Conservation (phyloP, 2,113 vertebrate species). For the Indicator indicator region DNA sequence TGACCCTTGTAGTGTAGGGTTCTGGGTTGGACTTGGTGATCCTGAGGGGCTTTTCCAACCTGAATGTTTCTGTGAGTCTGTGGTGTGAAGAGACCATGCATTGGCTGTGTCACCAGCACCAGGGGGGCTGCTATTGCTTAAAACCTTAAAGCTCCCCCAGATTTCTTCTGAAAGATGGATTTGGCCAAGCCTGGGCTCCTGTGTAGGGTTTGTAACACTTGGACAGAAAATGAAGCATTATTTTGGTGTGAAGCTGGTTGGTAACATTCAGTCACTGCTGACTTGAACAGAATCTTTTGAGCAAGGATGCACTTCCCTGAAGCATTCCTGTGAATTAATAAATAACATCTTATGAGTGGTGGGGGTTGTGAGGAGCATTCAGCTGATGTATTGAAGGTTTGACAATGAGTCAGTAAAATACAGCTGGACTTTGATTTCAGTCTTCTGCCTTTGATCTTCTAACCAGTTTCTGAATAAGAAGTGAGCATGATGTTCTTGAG, state of each 20-base stretch:
- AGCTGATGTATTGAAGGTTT: neutral
- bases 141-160: neutral
- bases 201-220: neutral
- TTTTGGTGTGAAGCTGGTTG: neutral
- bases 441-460: neutral
- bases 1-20: too few relatives aligned
- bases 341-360: neutral
- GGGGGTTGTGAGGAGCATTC: neutral
- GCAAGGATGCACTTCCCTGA: neutral
- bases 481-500: neutral
- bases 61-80: too few relatives aligned
- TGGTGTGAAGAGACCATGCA: neutral
- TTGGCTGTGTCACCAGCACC: neutral
- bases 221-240: neutral
- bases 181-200: neutral
- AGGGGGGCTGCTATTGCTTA: fast-evolving
- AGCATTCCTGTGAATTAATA: neutral
- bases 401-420: neutral
- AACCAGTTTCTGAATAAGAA: neutral
- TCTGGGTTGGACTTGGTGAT: too few relatives aligned
- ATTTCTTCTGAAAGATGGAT: neutral
- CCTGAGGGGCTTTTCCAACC: too few relatives aligned
- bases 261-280: neutral
- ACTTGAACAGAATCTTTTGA: neutral
- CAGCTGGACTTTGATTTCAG: neutral